Base-by-base conservation (phyloP, 2,888 invertebrate species). In the Pseudoips prasinana region DNA sequence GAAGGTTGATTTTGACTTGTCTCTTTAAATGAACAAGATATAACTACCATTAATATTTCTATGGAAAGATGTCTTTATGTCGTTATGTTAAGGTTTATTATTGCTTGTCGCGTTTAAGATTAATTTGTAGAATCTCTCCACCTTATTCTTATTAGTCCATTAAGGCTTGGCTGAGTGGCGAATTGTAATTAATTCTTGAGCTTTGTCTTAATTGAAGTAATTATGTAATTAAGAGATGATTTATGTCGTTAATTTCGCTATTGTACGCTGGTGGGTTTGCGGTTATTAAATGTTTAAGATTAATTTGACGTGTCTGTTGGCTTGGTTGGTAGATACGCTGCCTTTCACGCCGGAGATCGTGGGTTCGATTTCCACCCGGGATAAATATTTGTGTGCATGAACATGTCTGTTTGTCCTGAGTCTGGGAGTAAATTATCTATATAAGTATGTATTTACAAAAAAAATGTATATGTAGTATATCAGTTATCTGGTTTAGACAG, bases 151-250 rank as follows among this genome's bases (percentile, higher is more conserved):
- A 65, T 63, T 64, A 60, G 47, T 31, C 45, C 41, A 45, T 51
- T 51, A 55, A 42, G 51, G 31, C 44, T 33, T 45, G 52, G 46
- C 38, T 41, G 45, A 50, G 56, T 51, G 49, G 49, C 38, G 39
- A 43, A 51, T 50, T 45, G 51, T 64, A 63, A 67, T 66, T 64
- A 62, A 59, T 54, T 53, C 53, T 39, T 22, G 45, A 52, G 52
- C 43, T 57, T 53, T 51, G 51, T 54, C 50, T 56, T 61, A 63
- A 62, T 46, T 56, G 38, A 41, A 46, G 53, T 58, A 67, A 70
- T 72, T 71, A 68, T 54, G 58, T 61, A 64, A 72, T 72, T 70
- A 70, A 53, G 58, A 44, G 53, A 51, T 46, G 59, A 64, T 67
- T 69, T 60, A 49, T 37, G 39, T 39, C 50, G 39, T 38, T 40